Percentiles rank a stretch among this genome's conserved stretches.
These are phyloP conservation scores for Paramisgurnus dabryanus DNA, from an alignment of 2,113 vertebrate species.

Conservation along the genomic window DNA sequence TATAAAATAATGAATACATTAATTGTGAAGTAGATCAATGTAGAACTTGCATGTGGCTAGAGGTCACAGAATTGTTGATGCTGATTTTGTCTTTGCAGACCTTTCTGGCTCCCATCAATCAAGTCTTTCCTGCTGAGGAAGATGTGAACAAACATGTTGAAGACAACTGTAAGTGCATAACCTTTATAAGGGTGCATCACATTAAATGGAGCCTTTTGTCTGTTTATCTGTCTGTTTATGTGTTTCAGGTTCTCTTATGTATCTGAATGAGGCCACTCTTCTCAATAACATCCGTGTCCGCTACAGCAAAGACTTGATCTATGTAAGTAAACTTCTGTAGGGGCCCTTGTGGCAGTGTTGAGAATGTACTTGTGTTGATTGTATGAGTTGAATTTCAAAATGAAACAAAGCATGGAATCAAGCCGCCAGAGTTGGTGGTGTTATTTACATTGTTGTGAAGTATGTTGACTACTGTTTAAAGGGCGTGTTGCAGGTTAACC, in stretches of 20 bases:
- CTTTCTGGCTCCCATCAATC: slow-evolving; percentile 89
- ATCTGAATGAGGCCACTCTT: slow-evolving; percentile 98
- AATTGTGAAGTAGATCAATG: neutral
- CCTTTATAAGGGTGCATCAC: neutral
- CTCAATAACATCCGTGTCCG: slow-evolving; percentile 95
- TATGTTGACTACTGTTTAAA: too few relatives aligned
- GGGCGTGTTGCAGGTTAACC: too few relatives aligned
- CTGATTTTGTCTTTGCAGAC: slow-evolving; percentile 75
- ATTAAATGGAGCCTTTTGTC: neutral
- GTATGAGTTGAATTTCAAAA: too few relatives aligned
- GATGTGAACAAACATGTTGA: slow-evolving; percentile 95
- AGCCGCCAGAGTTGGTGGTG: too few relatives aligned
- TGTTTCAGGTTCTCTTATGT: slow-evolving; percentile 91
- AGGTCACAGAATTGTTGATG: neutral
- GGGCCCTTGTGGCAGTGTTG: too few relatives aligned
- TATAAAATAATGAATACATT: neutral
- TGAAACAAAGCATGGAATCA: too few relatives aligned
- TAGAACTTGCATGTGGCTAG: slow-evolving; percentile 24
- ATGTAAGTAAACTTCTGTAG: slow-evolving; percentile 78
- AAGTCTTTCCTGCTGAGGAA: slow-evolving; percentile 97
- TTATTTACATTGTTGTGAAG: too few relatives aligned
- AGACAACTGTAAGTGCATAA: slow-evolving; percentile 91
- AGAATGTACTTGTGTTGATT: too few relatives aligned
- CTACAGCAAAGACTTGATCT: slow-evolving; percentile 97
- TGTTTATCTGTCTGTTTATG: neutral